Percentiles rank a stretch among this genome's conserved stretches.
These are phyloP conservation scores for Meiosimyza platycephala DNA, from an alignment of 2,888 invertebrate species.

Conservation along the genomic window DNA sequence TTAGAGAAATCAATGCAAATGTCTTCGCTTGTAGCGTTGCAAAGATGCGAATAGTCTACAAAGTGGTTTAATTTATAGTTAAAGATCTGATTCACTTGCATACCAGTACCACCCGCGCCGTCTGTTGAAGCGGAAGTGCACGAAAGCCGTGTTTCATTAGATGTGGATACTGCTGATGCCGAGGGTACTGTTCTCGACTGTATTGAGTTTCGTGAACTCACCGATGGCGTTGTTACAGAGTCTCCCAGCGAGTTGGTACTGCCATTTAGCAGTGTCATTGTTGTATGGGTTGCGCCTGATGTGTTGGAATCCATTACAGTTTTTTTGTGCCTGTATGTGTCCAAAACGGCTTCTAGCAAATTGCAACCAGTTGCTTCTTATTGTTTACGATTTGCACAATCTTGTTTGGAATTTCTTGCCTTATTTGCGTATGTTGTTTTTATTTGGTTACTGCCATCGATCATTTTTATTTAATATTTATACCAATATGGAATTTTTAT, in stretches of 20 bases:
- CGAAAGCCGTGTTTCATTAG: background rate
- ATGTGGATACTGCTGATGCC: background rate
- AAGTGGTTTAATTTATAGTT: slow-evolving; percentile 55
- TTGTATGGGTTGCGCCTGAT: slow-evolving; percentile 47
- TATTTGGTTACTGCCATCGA: slow-evolving; percentile 10
- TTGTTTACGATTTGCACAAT: slow-evolving; percentile 16
- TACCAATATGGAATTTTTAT: background rate
- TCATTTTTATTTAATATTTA: slow-evolving; percentile 1
- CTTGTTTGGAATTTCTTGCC: slow-evolving; percentile 44
- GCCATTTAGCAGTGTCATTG: slow-evolving; percentile 53
- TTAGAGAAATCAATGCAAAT: slow-evolving; percentile 79
- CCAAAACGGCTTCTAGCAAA: background rate
- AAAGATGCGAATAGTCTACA: slow-evolving; percentile 51
- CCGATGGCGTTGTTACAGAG: slow-evolving; percentile 44
- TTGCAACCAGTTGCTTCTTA: slow-evolving; percentile 29
- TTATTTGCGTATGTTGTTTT: slow-evolving; percentile 41
- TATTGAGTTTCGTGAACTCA: slow-evolving; percentile 41
- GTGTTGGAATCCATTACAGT: slow-evolving; percentile 40
- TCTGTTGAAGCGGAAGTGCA: background rate
- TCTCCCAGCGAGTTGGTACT: slow-evolving; percentile 46
- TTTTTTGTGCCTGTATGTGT: background rate
- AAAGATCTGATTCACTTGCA: slow-evolving; percentile 53
- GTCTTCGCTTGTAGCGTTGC: slow-evolving; percentile 72
- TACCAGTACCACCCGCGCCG: slow-evolving; percentile 44
- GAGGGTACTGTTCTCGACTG: background rate